Evolutionary conservation across 2,113 vertebrate species (phyloP).

Genomic region (Asarcornis scutulata): DNA sequence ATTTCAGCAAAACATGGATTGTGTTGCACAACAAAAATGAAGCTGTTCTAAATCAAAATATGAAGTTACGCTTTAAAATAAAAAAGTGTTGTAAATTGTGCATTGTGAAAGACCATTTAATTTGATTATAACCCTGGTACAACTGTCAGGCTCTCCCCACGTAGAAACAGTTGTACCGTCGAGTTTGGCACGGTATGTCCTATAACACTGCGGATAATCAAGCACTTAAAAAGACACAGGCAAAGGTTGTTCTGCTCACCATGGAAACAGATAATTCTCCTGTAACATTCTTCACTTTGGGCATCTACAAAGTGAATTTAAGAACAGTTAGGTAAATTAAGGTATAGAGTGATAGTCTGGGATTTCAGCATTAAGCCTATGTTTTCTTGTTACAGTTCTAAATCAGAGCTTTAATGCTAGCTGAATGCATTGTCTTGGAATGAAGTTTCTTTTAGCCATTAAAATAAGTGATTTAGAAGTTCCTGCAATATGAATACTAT

Average conservation of each 20-base stretch:
- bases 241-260: conserved; percentile 31
- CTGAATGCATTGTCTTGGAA: conserved; percentile 28
- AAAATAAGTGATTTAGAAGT: conserved; percentile 53
- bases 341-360: not conserved
- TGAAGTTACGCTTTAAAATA: not conserved
- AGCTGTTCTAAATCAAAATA: not conserved
- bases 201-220: not conserved
- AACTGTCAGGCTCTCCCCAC: not conserved
- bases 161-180: not conserved
- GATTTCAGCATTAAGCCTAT: conserved; percentile 35
- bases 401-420: conserved; percentile 37
- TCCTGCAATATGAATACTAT: conserved; percentile 20
- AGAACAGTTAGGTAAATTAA: conserved; percentile 39
- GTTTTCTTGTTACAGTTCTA: conserved; percentile 52
- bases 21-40: not conserved
- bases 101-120: conserved; percentile 1
- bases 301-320: not conserved
- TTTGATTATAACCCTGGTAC: conserved; percentile 9
- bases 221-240: conserved; percentile 12
- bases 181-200: not conserved
- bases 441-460: conserved; percentile 45
- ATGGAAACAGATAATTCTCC: conserved; percentile 51
- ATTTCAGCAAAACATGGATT: not conserved
- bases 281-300: conserved; percentile 17
- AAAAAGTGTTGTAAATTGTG: not conserved